These are phyloP conservation scores for Gibbula magus DNA, from an alignment of 2,888 invertebrate species.

Conservation along the genomic window DNA sequence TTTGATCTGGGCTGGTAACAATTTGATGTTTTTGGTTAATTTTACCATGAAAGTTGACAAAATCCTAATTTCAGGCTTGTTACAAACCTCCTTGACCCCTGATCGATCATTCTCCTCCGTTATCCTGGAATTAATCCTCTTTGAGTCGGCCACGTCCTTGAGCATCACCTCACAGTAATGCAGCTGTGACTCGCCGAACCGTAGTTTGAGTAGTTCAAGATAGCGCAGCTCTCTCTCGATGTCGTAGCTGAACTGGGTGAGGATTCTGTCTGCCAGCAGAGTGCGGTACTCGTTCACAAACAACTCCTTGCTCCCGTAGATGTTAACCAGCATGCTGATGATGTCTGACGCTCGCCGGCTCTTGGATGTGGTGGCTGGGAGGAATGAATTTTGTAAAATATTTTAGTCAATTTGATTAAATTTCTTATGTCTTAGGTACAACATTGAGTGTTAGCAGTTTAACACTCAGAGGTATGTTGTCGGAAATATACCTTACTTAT, in stretches of 20 bases:
- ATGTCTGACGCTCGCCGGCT: conserved; percentile 87
- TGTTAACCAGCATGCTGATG: conserved; percentile 97
- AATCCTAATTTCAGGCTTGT: background rate
- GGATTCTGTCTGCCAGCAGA: conserved; percentile 86
- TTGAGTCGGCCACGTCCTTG: conserved; percentile 96
- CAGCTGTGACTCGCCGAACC: conserved; percentile 95
- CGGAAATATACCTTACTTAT: too few relatives aligned
- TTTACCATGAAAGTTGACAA: background rate
- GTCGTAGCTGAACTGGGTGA: conserved; percentile 85
- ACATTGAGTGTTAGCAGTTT: too few relatives aligned
- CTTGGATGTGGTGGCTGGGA: conserved; percentile 79
- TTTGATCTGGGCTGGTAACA: too few relatives aligned
- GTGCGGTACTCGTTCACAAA: conserved; percentile 99
- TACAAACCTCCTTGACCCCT: conserved; percentile 43
- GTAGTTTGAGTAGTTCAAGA: conserved; percentile 91
- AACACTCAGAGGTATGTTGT: too few relatives aligned
- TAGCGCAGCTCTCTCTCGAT: conserved; percentile 82
- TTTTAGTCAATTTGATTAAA: too few relatives aligned
- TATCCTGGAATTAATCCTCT: conserved; percentile 86
- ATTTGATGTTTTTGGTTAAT: too few relatives aligned
- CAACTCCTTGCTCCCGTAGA: conserved; percentile 97
- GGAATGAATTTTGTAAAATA: too few relatives aligned
- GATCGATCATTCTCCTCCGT: conserved; percentile 61
- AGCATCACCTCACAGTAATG: conserved; percentile 99
- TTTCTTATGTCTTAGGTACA: too few relatives aligned